Base-by-base conservation (phyloP, 2,888 invertebrate genomes). In the Eupeodes luniger region DNA sequence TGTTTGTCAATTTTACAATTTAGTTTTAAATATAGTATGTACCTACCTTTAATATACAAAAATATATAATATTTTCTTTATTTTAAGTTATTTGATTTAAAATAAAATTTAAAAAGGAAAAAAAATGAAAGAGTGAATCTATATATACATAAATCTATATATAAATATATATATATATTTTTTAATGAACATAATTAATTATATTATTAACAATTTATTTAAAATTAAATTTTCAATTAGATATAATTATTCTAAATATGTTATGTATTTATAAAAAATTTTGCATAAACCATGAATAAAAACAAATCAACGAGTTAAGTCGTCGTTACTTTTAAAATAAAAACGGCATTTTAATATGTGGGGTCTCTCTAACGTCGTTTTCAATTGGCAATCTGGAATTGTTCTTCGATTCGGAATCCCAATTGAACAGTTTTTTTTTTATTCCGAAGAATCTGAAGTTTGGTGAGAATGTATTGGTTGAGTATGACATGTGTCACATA, bases 221-320 rank as follows among this genome's bases (percentile, higher is more conserved):
- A 47, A 75, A 40, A 16, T 4, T 27, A 62, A 36, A 49, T 62
- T 75, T 85, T 66, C 81, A 85, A 81, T 81, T 85, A 78, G 72
- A 72, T 59, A 47, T 72, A 72, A 72, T 59, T 59, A 72, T 59
- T 59, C 57, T 49, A 55, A 61, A 80, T 47, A 80, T 47, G 78
- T 85, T 72, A 85, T 78, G 77, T 74, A 81, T 87, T 79, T 79
- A 80, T 83, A 87, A 79, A 27, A 86, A 80, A 80, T 87, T 87
- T 87, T 87, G 84, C 87, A 87, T 64, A 64, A 79, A 82, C 79
- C 74, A 10, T 75, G 70, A 86, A 86, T 78, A 79, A 83, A 86
- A 79, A 61, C 27, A 83, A 86, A 34, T 69, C 40, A 79, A 70
- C 83, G 75, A 83, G 75, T 64, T 44, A 59, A 27, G 16, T 40